phyloP scores from a whole-genome alignment of 1,140 invertebrate species.

The Scaptomyza montana region DNA sequence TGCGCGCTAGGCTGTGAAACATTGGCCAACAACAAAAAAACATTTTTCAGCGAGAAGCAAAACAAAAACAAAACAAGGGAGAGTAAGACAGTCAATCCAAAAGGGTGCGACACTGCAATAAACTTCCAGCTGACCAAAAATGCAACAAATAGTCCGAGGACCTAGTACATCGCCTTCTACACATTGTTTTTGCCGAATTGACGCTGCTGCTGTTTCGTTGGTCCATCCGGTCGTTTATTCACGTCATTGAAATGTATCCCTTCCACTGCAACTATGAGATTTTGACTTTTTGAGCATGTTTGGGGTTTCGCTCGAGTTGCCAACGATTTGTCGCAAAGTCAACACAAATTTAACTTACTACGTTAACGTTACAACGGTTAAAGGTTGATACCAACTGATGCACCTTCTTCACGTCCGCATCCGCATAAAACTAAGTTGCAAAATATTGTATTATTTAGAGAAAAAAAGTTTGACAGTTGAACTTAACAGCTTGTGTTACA shows the following conservation, averaged over 20 bases:
- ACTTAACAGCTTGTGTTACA: not conserved
- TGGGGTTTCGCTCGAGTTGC: conserved; percentile 62
- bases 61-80: conserved; percentile 29
- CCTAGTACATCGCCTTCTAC: conserved; percentile 43
- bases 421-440: conserved; percentile 65
- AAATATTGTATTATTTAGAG: conserved; percentile 33
- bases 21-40: conserved; percentile 61
- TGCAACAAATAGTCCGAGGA: conserved; percentile 70
- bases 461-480: conserved; percentile 2
- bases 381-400: conserved; percentile 56
- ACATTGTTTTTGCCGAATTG: conserved; percentile 46
- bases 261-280: conserved; percentile 42
- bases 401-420: conserved; percentile 15
- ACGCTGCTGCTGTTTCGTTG: conserved; percentile 53
- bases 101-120: conserved; percentile 79
- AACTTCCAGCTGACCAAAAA: conserved; percentile 77
- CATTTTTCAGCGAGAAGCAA: conserved; percentile 19
- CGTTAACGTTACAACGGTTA: conserved; percentile 31
- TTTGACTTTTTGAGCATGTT: conserved; percentile 47
- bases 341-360: conserved; percentile 62
- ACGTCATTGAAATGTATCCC: conserved; percentile 76
- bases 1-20: conserved; percentile 68
- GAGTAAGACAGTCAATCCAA: conserved; percentile 21
- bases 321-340: conserved; percentile 78
- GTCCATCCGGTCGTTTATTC: conserved; percentile 82